A percentile compares a stretch with the other conserved stretches of the same genome.
These are phyloP conservation scores for Leptosomus discolor DNA, from an alignment of 2,113 vertebrate species.

Conservation along the genomic window DNA sequence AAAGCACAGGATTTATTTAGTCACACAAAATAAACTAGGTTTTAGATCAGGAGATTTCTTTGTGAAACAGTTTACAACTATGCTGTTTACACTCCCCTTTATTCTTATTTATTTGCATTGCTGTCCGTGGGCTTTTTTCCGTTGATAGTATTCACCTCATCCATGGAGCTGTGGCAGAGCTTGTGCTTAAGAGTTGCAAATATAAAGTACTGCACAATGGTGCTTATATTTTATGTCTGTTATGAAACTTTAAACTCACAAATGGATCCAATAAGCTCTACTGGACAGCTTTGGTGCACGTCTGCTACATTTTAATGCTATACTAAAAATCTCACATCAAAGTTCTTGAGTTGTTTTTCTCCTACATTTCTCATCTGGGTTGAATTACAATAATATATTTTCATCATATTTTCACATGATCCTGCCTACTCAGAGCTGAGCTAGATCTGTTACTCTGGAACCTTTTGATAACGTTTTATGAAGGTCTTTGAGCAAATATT, in stretches of 20 bases:
- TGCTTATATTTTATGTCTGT: background rate
- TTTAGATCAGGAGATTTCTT: background rate
- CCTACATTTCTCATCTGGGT: background rate
- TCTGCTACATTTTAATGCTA: background rate
- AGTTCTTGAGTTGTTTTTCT: background rate
- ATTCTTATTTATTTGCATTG: background rate
- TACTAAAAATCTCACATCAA: background rate
- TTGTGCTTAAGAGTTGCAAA: background rate
- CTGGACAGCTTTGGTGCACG: background rate
- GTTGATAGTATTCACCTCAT: background rate
- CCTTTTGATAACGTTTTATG: background rate
- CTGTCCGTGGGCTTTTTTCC: background rate
- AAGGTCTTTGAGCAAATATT: background rate
- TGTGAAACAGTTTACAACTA: background rate
- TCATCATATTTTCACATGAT: background rate
- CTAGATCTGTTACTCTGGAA: background rate
- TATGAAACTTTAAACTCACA: slow-evolving; percentile 19
- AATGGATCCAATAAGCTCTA: slow-evolving; percentile 1
- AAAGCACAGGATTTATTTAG: background rate
- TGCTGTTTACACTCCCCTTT: background rate
- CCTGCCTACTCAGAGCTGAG: background rate
- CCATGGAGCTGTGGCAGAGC: background rate
- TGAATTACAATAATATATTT: background rate
- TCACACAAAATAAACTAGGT: background rate
- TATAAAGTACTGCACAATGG: background rate